Base-by-base conservation (phyloP, 1,140 invertebrate genomes). In the Trachelipus rathkii region DNA sequence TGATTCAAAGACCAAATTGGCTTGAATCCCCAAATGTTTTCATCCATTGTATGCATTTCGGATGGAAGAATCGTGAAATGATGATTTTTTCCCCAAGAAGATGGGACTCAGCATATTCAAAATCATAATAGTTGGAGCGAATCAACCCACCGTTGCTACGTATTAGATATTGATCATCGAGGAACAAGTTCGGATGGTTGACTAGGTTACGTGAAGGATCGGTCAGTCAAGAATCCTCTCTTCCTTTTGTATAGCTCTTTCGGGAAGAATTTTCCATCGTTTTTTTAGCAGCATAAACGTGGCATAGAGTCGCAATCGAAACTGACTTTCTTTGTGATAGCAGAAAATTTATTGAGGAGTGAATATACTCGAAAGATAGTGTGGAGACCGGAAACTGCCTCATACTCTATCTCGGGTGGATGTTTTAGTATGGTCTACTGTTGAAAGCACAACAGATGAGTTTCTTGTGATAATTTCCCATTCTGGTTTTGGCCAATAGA, bases 81-180 rank as follows among this genome's bases (percentile, higher is more conserved):
- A 72, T 53, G 45, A 21, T 11, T 13, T 10, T 10, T 10, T 3
- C 44, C 44, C 11, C 33, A 74, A 72, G n/a, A 66, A 5, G 10
- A 74, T 73, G 23, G 71, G 73, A 72, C 68, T 72, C 4, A 44
- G 19, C 15, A 72, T 33, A 11, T 72, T n/a, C 71, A 1, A 45
- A 10, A 72, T 21, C 5, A 8, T 45, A 69, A 5, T 19, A 23
- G 1, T 23, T 72, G 24, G 43, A 74, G 1, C 33, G 15, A 43
- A 8, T 44, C n/a, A 74, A 19, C 6, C 73, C 2, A 13, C 73
- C 73, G 1, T 46, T 19, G 10, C 15, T 13, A 10, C 73, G 0
- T 24, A 53, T 13, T 15, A 74, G 10, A 10, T 6, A 7, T 13
- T 74, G n/a, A 2, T 43, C 19, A 44, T 74, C 69, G 6, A 74